Evolutionary conservation across 2,888 invertebrate species (phyloP).

Genomic region (Eumerus sabulonum): DNA sequence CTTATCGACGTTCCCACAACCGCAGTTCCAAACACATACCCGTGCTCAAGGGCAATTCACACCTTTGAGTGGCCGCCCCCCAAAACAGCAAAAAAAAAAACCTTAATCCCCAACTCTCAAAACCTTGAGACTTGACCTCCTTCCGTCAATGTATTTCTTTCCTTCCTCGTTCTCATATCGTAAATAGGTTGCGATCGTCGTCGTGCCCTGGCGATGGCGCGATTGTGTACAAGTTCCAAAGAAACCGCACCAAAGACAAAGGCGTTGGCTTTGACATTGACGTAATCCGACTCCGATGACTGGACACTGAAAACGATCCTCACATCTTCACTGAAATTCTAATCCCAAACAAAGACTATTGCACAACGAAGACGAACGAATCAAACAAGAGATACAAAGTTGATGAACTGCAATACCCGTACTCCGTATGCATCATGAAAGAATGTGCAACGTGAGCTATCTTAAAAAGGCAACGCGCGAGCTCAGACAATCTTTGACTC

Average conservation of each 20-base stretch:
- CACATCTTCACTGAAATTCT: constrained; percentile 29
- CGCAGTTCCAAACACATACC: no score
- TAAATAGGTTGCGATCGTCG: constrained; percentile 28
- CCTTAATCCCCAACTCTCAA: constrained; percentile 14
- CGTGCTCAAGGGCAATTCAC: no score
- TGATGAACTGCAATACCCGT: neutral
- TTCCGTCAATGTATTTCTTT: neutral
- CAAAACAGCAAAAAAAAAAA: no score
- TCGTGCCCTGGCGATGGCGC: neutral
- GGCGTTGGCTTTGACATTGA: neutral
- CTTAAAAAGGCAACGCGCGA: constrained; percentile 5
- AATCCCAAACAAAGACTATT: constrained; percentile 16
- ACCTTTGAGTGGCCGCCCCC: no score
- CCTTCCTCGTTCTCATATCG: constrained; percentile 1
- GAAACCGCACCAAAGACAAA: no score
- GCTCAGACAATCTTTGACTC: neutral
- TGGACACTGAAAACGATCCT: constrained; percentile 34
- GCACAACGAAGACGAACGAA: neutral
- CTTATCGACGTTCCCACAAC: no score
- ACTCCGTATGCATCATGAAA: neutral
- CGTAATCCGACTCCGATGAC: constrained; percentile 45
- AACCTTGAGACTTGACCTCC: constrained; percentile 26
- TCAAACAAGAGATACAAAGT: neutral
- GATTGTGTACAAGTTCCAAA: no score
- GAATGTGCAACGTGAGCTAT: constrained; percentile 18